phyloP scores from a whole-genome alignment of 2,113 vertebrate species.

The Antennarius striatus region DNA sequence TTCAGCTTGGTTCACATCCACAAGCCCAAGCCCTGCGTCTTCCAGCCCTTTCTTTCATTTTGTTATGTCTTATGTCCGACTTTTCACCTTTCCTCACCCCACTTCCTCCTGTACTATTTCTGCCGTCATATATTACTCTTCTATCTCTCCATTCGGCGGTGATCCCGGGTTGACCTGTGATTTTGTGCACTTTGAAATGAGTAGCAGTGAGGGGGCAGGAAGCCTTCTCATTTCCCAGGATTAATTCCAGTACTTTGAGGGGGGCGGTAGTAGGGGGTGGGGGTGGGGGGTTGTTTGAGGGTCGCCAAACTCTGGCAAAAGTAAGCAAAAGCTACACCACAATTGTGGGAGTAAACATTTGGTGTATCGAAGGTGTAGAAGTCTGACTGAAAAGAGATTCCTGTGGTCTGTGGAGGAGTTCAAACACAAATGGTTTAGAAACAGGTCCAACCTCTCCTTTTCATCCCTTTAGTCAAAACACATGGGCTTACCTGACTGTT shows the following conservation, averaged over 20 bases:
- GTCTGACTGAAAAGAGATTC: conserved; percentile 42
- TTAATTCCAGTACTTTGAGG: conserved; percentile 75
- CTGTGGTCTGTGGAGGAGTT: conserved; percentile 22
- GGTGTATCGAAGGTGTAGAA: conserved; percentile 55
- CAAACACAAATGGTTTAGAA: conserved; percentile 56
- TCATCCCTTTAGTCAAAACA: conserved; percentile 58
- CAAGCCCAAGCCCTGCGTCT: conserved; percentile 36
- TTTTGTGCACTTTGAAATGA: conserved; percentile 82
- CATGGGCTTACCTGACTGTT: conserved; percentile 63
- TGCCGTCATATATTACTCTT: conserved; percentile 49
- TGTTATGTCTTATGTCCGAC: conserved; percentile 31
- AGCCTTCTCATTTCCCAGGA: conserved; percentile 83
- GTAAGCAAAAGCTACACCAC: conserved; percentile 59
- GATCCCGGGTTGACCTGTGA: conserved; percentile 72
- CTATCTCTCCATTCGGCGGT: conserved; percentile 35
- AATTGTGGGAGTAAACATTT: conserved; percentile 34
- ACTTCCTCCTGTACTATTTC: conserved; percentile 28
- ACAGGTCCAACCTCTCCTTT: conserved; percentile 42
- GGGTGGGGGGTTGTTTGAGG: conserved; percentile 55
- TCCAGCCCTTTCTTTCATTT: conserved; percentile 43
- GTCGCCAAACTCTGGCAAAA: conserved; percentile 63
- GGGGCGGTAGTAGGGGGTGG: conserved; percentile 69
- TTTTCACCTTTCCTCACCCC: conserved; percentile 51
- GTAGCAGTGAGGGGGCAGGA: conserved; percentile 53
- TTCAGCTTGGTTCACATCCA: conserved; percentile 77